phyloP scores from a whole-genome alignment of 2,888 invertebrate genomes.

The Pardosa pseudoannulata region DNA sequence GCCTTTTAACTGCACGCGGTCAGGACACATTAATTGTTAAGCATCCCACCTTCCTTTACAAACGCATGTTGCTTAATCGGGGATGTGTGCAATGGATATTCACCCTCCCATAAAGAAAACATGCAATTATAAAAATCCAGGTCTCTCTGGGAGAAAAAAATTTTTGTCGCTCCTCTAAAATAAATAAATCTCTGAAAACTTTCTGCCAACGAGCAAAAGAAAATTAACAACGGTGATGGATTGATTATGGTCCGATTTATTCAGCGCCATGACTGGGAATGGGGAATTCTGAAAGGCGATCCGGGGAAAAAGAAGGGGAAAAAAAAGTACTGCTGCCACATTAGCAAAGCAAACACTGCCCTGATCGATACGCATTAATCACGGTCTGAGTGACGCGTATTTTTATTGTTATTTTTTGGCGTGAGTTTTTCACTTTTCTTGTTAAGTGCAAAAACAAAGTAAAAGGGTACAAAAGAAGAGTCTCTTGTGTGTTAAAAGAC shows the following conservation, averaged over 20 bases:
- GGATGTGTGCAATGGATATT: too few relatives aligned
- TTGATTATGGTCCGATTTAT: constrained; percentile 71
- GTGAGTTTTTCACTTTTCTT: constrained; percentile 23
- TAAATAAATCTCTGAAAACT: constrained; percentile 64
- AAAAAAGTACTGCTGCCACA: constrained; percentile 68
- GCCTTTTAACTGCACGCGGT: too few relatives aligned
- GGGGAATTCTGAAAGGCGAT: constrained; percentile 47
- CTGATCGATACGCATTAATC: constrained; percentile 71
- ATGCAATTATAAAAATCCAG: constrained; percentile 5
- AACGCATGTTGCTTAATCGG: too few relatives aligned
- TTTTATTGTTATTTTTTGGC: constrained; percentile 44
- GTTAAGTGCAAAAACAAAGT: constrained; percentile 24
- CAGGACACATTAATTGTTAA: too few relatives aligned
- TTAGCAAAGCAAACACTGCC: constrained; percentile 70
- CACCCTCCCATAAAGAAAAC: background rate
- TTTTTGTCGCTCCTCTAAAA: constrained; percentile 29
- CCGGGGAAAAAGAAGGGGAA: constrained; percentile 20
- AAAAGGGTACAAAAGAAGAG: constrained; percentile 44
- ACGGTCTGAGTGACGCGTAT: constrained; percentile 67
- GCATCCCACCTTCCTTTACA: too few relatives aligned
- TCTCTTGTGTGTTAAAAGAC: constrained; percentile 68
- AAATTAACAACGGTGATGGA: constrained; percentile 62
- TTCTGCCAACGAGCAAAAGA: constrained; percentile 54
- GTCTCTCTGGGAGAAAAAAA: background rate
- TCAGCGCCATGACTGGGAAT: constrained; percentile 70